A percentile compares a stretch with the other conserved stretches of the same genome.
Evolutionary conservation across 2,113 vertebrate species (phyloP).

Genomic region (Dipodomys ordii): DNA sequence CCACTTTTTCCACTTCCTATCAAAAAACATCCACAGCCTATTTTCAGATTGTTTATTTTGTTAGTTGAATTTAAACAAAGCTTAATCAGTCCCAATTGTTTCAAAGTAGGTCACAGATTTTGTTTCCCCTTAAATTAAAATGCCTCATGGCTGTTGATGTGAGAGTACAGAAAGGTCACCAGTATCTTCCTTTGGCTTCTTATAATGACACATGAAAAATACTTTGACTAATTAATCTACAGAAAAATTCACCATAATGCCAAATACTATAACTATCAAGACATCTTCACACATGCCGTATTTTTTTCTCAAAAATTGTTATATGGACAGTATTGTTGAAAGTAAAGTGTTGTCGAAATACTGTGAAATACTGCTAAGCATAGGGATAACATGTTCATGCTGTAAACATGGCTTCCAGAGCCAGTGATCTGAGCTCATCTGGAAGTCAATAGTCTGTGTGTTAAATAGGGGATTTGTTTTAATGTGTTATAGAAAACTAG

Average conservation of each 20-base stretch:
- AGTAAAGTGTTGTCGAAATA: not conserved
- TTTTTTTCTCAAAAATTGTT: not conserved
- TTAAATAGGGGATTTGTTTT: not conserved
- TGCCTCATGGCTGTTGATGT: not conserved
- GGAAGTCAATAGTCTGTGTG: not conserved
- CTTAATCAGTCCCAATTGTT: conserved; percentile 60
- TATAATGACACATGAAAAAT: conserved; percentile 21
- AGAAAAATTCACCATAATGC: conserved; percentile 1
- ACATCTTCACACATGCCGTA: not conserved
- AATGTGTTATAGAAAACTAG: not conserved
- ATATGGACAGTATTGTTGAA: no score
- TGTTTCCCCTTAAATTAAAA: conserved; percentile 64
- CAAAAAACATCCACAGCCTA: conserved; percentile 23
- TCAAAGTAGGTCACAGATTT: conserved; percentile 65
- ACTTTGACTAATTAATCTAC: not conserved
- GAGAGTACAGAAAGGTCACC: not conserved
- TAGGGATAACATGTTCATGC: not conserved
- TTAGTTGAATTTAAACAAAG: conserved; percentile 62
- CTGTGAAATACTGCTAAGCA: not conserved
- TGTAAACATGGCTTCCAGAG: not conserved
- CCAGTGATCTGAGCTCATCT: not conserved
- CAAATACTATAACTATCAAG: not conserved
- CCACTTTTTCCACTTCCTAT: conserved; percentile 13
- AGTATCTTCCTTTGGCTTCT: not conserved
- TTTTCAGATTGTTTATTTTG: conserved; percentile 63